phyloP scores from a whole-genome alignment of 2,113 vertebrate species.

The Hyaena hyaena region DNA sequence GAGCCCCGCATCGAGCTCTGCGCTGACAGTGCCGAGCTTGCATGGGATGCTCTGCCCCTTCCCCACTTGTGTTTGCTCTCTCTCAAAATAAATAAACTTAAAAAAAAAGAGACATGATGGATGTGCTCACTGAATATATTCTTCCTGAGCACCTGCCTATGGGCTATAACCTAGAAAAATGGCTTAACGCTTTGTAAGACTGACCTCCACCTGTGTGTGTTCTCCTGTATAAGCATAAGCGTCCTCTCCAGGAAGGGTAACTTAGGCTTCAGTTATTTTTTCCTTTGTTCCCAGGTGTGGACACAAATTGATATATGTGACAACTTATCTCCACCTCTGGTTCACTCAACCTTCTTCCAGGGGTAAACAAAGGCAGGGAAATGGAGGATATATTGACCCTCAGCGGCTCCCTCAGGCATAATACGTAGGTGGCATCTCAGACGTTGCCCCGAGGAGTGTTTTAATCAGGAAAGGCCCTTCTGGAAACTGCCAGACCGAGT shows the following conservation, averaged over 20 bases:
- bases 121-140: neutral
- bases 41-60: no score
- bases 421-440: neutral
- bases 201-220: neutral
- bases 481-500: no score
- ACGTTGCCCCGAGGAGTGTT: no score
- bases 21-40: no score
- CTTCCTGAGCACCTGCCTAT: neutral
- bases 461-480: neutral
- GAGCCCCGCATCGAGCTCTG: no score
- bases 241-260: neutral
- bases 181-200: neutral
- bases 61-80: no score
- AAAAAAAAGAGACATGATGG: neutral
- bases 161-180: neutral
- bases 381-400: neutral
- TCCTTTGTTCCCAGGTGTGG: neutral
- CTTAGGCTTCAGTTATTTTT: neutral
- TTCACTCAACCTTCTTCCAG: neutral
- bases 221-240: fast-evolving
- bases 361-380: neutral
- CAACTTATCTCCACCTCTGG: neutral
- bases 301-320: neutral
- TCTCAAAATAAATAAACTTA: no score
- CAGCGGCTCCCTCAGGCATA: neutral